Percentiles rank a stretch among this genome's conserved stretches.
These are phyloP conservation scores for Urocynchramus pylzowi DNA, from an alignment of 2,113 vertebrate genomes.

Conservation along the genomic window DNA sequence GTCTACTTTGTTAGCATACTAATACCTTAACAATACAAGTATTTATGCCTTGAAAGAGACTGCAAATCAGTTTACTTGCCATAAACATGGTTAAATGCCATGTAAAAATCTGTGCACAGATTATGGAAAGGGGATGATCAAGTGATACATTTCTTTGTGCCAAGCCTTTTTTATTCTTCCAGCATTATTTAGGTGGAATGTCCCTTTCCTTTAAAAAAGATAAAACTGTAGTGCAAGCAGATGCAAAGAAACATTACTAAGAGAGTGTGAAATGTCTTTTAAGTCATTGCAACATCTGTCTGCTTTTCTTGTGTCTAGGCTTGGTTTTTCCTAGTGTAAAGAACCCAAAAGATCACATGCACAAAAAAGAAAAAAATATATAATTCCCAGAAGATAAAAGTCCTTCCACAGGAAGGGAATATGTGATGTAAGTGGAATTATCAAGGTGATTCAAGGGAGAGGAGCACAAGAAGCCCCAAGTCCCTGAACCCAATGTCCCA, in stretches of 20 bases:
- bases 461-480: background rate
- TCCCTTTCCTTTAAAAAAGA: background rate
- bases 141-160: background rate
- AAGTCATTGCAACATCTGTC: background rate
- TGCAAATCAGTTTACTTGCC: background rate
- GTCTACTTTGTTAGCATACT: background rate
- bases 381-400: background rate
- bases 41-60: background rate
- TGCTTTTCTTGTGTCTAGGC: background rate
- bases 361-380: background rate
- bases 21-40: background rate
- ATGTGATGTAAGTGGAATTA: background rate
- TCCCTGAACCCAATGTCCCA: accelerated
- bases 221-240: background rate
- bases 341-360: background rate
- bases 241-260: background rate
- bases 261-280: background rate
- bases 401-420: background rate
- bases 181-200: background rate
- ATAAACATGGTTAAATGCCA: background rate
- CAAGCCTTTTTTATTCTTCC: background rate
- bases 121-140: background rate
- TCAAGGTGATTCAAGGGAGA: background rate
- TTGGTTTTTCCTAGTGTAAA: background rate
- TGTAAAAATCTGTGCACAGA: background rate